Evolutionary conservation across 2,113 vertebrate genomes (phyloP).

Genomic region (Centropus bengalensis): DNA sequence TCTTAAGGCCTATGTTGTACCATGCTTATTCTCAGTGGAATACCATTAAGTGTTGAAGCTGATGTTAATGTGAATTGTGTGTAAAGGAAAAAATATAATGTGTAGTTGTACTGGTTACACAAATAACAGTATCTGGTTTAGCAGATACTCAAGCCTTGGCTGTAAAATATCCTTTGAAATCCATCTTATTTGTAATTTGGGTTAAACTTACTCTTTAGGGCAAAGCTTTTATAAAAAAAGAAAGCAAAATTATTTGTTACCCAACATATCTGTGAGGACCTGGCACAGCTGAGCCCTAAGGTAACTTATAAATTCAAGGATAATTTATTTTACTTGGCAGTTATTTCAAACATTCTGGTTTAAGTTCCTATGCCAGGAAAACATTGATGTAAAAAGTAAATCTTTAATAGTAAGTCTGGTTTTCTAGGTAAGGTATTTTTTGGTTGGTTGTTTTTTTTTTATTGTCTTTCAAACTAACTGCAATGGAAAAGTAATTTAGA

Average conservation of each 20-base stretch:
- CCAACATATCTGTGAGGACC: not conserved
- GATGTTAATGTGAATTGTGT: not conserved
- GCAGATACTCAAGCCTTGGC: not conserved
- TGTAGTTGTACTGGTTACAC: not conserved
- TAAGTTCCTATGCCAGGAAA: constrained; percentile 65
- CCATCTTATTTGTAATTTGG: not conserved
- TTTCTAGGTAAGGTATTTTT: constrained; percentile 34
- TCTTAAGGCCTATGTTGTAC: not conserved
- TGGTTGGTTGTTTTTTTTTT: not conserved
- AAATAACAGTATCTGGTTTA: not conserved
- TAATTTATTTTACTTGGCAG: constrained; percentile 81
- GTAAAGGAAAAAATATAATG: not conserved
- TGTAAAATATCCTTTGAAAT: not conserved
- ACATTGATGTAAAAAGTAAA: constrained; percentile 36
- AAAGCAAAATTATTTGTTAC: constrained; percentile 3
- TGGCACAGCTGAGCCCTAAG: constrained; percentile 41
- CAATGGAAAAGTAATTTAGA: constrained; percentile 19
- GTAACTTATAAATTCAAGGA: constrained; percentile 64
- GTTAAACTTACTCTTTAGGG: not conserved
- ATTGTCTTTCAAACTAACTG: not conserved
- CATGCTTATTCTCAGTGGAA: not conserved
- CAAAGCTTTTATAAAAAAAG: constrained; percentile 18
- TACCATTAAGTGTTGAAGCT: not conserved
- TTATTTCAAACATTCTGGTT: constrained; percentile 62
- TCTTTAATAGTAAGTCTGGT: constrained; percentile 38